Evolutionary conservation across 2,797 vertebrate species (phyloP), one percentile per base, ranked within the genome.

Genomic region (Heliangelus exortis): DNA sequence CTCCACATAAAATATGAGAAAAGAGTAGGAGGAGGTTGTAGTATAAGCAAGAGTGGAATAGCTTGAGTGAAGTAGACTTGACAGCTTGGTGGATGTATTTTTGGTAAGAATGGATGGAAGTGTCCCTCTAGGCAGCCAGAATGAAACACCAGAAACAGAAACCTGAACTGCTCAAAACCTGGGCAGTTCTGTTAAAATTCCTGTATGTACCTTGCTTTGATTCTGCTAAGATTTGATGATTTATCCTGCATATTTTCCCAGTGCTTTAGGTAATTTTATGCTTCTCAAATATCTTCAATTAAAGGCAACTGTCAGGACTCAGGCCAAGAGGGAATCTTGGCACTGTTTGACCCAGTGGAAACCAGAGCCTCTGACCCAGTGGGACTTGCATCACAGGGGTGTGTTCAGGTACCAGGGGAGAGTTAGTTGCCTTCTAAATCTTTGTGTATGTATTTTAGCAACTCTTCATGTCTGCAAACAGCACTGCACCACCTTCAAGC

Each of bases 391-490:
- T 6, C 3, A 0, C 17, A 0, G 5, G 15, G 3, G 5, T 9
- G 20, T 22, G n/a, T 53, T 75, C 33, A 57, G 65, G 12, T 59
- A 16, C 2, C 0, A 0, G 7, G 21, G 19, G 7, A 48, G 43
- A 69, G 12, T 31, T 61, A 48, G 10, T 31, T 75, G 50, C 5
- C 74, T 55, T 55, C 62, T 92, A 45, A 93, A 75, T 17, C 5
- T 41, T 68, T 61, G 23, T 78, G 7, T 84, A 54, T 65, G 31
- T 93, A 79, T 96, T 96, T 68, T 96, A 99, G 99, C 98, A 99
- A 87, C 98, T 99, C 85, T 99, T 99, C 97, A 99, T 99, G 99
- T 99, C 99, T 71, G 98, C 99, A 73, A 98, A 98, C 21, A 97
- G 89, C 13, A 84, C 76, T 15, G 25, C 94, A 17, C 41, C 73